phyloP scores from a whole-genome alignment of 1,140 invertebrate species.

The Cyclargus thomasi region DNA sequence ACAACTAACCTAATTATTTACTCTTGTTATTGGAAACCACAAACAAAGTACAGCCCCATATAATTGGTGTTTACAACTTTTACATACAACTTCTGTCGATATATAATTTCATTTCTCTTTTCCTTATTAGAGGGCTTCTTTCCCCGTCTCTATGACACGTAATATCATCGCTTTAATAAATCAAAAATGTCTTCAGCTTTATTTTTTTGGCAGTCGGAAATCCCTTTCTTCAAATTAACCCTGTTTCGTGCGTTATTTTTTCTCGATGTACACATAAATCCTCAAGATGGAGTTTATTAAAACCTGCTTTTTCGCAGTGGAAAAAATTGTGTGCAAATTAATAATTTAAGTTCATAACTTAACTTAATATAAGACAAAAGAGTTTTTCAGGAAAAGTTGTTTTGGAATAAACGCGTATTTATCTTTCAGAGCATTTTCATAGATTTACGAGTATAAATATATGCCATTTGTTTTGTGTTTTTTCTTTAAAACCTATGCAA shows the following conservation, averaged over 20 bases:
- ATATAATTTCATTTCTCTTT: slow-evolving; percentile 29
- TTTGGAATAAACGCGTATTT: no score
- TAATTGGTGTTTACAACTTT: slow-evolving; percentile 37
- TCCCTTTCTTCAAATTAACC: neutral
- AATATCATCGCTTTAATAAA: slow-evolving; percentile 11
- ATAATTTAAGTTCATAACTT: no score
- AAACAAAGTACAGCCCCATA: neutral
- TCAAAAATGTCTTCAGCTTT: slow-evolving; percentile 12
- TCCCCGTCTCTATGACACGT: slow-evolving; percentile 18
- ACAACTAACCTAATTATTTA: neutral
- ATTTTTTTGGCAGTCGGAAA: neutral
- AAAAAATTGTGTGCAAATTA: neutral
- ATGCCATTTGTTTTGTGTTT: no score
- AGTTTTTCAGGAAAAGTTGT: no score
- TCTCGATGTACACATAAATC: neutral
- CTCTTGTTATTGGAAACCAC: neutral
- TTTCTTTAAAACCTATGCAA: no score
- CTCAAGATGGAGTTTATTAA: neutral
- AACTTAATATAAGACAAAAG: no score
- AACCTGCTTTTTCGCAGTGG: neutral
- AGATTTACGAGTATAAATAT: no score
- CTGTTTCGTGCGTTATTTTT: neutral
- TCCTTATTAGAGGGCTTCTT: slow-evolving; percentile 29
- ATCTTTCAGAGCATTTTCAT: no score
- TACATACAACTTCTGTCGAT: slow-evolving; percentile 13